Conservation (phyloP, 2,113 vertebrate genomes). For the Chaetorhynchus papuensis region DNA sequence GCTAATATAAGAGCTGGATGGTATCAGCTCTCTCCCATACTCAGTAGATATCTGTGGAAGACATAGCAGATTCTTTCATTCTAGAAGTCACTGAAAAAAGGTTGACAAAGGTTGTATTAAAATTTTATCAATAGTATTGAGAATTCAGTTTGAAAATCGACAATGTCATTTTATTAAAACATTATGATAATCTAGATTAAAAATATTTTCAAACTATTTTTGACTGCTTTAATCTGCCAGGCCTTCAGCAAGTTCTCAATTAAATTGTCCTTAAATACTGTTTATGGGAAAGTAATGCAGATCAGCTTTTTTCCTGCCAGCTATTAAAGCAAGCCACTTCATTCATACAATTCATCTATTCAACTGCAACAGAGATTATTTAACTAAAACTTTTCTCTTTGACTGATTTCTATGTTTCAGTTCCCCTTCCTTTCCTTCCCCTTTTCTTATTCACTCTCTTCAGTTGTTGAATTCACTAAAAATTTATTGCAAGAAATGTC, state of each 20-base stretch:
- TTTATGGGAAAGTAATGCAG: not conserved
- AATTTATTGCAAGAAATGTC: not conserved
- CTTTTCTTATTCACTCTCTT: not conserved
- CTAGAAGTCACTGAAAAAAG: not conserved
- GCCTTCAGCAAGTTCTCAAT: not conserved
- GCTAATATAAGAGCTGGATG: not conserved
- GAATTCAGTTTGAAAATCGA: not conserved
- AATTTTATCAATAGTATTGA: not conserved
- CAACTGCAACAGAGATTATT: not conserved
- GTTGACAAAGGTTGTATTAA: not conserved
- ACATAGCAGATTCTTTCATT: fast-evolving
- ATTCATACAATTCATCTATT: slow-evolving; percentile 10
- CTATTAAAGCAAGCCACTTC: not conserved
- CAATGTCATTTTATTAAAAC: not conserved
- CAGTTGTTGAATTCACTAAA: not conserved
- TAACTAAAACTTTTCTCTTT: not conserved
- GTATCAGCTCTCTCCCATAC: not conserved
- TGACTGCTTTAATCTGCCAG: not conserved
- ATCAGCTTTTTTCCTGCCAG: not conserved
- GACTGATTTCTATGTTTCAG: not conserved
- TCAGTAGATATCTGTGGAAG: not conserved
- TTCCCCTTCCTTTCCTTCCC: not conserved
- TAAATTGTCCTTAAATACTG: not conserved
- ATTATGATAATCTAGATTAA: not conserved
- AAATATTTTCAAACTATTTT: not conserved